Percentiles rank a stretch among this genome's conserved stretches.
phyloP scores from a whole-genome alignment of 1,140 invertebrate genomes.

The Drosophila ohnishii region DNA sequence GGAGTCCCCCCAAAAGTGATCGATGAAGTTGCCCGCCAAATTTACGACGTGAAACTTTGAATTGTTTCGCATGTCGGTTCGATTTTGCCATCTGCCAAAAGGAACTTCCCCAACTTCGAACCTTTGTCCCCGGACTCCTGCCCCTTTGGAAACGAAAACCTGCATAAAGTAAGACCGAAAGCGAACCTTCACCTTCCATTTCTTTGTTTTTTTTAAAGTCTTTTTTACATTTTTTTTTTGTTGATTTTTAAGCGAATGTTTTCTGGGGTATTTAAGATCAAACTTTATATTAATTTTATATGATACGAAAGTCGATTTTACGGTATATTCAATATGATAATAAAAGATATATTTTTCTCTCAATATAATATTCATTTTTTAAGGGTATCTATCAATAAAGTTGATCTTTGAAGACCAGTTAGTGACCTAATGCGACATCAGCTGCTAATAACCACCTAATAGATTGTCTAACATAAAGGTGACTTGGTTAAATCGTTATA shows the following conservation, averaged over 20 bases:
- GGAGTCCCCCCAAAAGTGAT: slow-evolving; percentile 71
- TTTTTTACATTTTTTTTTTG: background rate
- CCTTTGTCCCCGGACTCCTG: slow-evolving; percentile 5
- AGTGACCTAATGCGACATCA: background rate
- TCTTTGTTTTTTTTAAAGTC: slow-evolving; percentile 4
- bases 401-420: no score
- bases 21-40: slow-evolving; percentile 79
- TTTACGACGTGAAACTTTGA: slow-evolving; percentile 83
- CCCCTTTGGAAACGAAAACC: background rate
- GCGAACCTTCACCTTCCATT: slow-evolving; percentile 20
- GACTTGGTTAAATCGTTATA: slow-evolving; percentile 5
- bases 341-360: no score
- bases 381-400: background rate
- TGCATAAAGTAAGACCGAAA: background rate
- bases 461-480: background rate
- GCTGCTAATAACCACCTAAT: background rate
- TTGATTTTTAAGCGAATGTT: background rate
- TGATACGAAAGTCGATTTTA: no score
- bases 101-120: slow-evolving; percentile 15
- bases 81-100: slow-evolving; percentile 71
- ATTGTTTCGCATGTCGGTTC: slow-evolving; percentile 81
- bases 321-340: no score
- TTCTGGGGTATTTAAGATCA: background rate
- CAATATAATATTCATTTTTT: no score
- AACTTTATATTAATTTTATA: background rate